phyloP scores from a whole-genome alignment of 2,888 invertebrate genomes.

The Conomelus anceps region DNA sequence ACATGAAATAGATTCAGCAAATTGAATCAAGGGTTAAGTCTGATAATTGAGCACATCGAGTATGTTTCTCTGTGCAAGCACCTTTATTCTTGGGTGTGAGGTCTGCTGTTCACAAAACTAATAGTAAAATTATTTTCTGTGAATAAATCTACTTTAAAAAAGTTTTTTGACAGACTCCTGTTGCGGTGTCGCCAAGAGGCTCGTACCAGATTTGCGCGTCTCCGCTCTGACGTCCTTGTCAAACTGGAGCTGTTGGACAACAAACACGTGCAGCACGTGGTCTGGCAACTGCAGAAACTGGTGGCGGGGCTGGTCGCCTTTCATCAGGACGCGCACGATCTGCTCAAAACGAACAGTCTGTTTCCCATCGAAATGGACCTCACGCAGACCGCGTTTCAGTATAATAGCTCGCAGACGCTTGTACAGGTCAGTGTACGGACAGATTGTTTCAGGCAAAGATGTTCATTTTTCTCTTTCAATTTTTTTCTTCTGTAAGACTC shows the following conservation, averaged over 20 bases:
- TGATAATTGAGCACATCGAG: no score
- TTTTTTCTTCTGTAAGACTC: background rate
- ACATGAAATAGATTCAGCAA: no score
- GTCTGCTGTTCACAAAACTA: background rate
- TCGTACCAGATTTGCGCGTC: constrained; percentile 70
- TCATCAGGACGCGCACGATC: constrained; percentile 66
- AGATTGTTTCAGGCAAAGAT: no score
- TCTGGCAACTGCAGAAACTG: constrained; percentile 66
- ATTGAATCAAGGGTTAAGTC: no score
- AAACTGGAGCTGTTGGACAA: constrained; percentile 96
- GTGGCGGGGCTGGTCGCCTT: constrained; percentile 54
- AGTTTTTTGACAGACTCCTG: constrained; percentile 57
- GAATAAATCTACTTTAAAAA: background rate
- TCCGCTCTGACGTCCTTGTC: constrained; percentile 86
- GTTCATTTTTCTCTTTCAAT: no score
- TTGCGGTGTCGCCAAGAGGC: constrained; percentile 95
- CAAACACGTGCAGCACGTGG: constrained; percentile 95
- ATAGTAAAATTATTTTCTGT: constrained; percentile 1
- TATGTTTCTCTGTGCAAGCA: no score
- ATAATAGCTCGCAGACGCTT: constrained; percentile 49
- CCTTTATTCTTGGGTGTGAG: no score
- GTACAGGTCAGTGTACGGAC: constrained; percentile 17
- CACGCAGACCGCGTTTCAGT: constrained; percentile 86
- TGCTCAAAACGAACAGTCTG: constrained; percentile 67
- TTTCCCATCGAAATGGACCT: constrained; percentile 97